Evolutionary conservation across 2,113 vertebrate genomes (phyloP).

Genomic region (Limanda limanda): DNA sequence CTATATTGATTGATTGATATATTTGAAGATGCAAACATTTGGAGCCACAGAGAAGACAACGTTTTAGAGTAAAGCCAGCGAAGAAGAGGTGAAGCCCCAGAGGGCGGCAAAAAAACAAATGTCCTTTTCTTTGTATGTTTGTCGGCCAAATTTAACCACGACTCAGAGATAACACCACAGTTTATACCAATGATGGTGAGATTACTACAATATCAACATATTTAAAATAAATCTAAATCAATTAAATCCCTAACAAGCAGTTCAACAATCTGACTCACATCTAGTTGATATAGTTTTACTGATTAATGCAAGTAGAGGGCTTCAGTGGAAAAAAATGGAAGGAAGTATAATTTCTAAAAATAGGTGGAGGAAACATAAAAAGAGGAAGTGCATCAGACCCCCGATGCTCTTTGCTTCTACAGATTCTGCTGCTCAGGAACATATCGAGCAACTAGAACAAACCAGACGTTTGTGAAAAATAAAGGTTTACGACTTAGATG

Average conservation of each 20-base stretch:
- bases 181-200: neutral
- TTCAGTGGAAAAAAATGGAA: neutral
- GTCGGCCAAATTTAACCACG: neutral
- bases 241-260: neutral
- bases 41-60: neutral
- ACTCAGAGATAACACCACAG: neutral
- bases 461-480: no score
- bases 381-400: constrained; percentile 15
- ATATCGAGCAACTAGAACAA: no score
- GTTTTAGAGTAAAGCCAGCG: constrained; percentile 20
- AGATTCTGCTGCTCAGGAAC: neutral
- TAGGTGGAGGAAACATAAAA: constrained; percentile 28
- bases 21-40: constrained; percentile 12
- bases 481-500: neutral
- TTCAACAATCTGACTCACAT: neutral
- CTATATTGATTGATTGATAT: neutral
- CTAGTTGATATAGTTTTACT: neutral
- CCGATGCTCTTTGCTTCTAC: neutral
- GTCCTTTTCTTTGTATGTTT: neutral
- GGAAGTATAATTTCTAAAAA: constrained; percentile 35
- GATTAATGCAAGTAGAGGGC: neutral
- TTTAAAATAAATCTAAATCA: neutral
- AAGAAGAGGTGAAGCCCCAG: neutral
- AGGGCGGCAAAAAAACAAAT: neutral
- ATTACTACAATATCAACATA: neutral